Base-by-base conservation (phyloP, 2,888 invertebrate species). In the Agrochola litura region DNA sequence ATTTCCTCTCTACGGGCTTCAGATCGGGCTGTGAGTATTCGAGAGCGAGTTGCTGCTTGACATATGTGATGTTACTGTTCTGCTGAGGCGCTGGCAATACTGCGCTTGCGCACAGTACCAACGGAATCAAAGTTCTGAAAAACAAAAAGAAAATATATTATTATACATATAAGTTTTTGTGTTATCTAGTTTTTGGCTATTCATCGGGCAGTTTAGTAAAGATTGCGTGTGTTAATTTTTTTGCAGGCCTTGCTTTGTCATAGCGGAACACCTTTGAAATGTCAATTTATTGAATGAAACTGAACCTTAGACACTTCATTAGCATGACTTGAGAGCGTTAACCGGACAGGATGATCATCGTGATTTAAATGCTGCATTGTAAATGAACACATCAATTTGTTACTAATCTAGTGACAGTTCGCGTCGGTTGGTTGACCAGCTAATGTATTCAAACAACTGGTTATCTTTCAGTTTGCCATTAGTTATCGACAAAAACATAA, bases 51-150 rank as follows among this genome's bases (percentile, higher is more conserved):
- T 93, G 92, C 52, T 92, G 90, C 73, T 94, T 93, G 25, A 95
- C 93, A 81, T 93, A 93, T 1, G 95, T 95, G 76, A 95, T 93
- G 67, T 92, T 92, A 68, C 91, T 93, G 77, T 91, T 91, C 65
- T 83, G 83, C 58, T 94, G 95, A 0, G 96, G 95, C 8, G 95
- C 95, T 5, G 92, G 76, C 10, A 86, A 79, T 8, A 89, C 92
- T 1, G 88, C 76, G 67, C 86, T 82, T 61, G 89, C 74, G 89
- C 88, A 93, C 56, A 95, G 81, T 70, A 93, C 66, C 54, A 93
- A 64, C 19, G 90, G 78, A 30, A 94, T 73, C 6, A 94, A 56
- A 73, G 87, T 73, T 83, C 96, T 96, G 94, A 10, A 93, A 77
- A 41, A 74, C 8, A 95, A 30, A 67, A 60, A n/a, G 73, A 84